Evolutionary conservation across 2,888 invertebrate species (phyloP).

Genomic region (Drosophila planitibia): DNA sequence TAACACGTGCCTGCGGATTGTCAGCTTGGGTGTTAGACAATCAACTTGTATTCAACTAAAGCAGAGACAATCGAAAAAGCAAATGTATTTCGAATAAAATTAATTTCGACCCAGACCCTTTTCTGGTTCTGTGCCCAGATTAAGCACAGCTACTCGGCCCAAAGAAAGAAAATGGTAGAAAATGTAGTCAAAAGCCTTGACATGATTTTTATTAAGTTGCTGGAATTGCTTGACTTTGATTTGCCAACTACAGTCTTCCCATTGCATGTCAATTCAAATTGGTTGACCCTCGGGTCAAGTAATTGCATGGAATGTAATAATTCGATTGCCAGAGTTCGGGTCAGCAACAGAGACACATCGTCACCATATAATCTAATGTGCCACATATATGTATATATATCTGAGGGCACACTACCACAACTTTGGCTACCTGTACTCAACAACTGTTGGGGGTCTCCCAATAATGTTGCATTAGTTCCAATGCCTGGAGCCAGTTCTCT

Average conservation of each 20-base stretch:
- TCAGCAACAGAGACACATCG: slow-evolving; percentile 5
- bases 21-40: background rate
- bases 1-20: background rate
- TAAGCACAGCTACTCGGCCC: background rate
- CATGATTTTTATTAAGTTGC: slow-evolving; percentile 8
- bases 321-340: slow-evolving; percentile 27
- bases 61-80: background rate
- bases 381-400: slow-evolving; percentile 9
- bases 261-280: slow-evolving; percentile 14
- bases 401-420: background rate
- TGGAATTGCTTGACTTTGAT: background rate
- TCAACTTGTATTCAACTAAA: background rate
- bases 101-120: background rate
- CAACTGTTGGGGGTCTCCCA: background rate
- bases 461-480: slow-evolving; percentile 35
- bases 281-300: slow-evolving; percentile 19
- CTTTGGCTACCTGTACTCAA: slow-evolving; percentile 5
- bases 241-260: slow-evolving; percentile 6
- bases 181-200: background rate
- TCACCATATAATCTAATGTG: slow-evolving; percentile 25
- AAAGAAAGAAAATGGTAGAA: background rate
- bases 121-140: background rate
- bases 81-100: background rate
- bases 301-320: slow-evolving; percentile 39
- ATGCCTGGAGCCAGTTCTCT: slow-evolving; percentile 7